Evolutionary conservation across 2,888 invertebrate genomes (phyloP), one percentile per base, ranked within the genome.

Genomic region (Tetheella fluctuosa): DNA sequence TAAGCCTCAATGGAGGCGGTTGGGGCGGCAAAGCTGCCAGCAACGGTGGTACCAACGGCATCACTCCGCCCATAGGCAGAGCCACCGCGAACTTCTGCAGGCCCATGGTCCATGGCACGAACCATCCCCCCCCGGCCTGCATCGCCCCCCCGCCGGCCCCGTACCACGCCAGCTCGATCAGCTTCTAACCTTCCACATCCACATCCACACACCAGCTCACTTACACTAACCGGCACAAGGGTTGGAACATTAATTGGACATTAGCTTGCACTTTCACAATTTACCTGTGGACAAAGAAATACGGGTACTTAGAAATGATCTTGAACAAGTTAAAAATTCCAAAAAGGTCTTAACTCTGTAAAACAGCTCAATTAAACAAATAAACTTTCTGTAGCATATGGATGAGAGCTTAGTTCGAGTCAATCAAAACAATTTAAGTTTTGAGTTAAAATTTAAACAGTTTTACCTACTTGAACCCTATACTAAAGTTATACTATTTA

Each of bases 101-200:
- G 69, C 92, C 91, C 91, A 92, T 90, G 76, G 91, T 91, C 80
- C 91, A 91, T 66, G 91, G 88, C 75, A 91, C 83, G 82, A 91
- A 91, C 81, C 92, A 91, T 56, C 92, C 92, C 63, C 90, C 91
- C 67, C 90, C 91, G 73, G 89, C 90, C 88, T 90, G 90, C 89
- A 90, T 91, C 77, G 88, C 90, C 78, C 90, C 91, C 76, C 86
- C 86, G 55, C 84, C 83, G 74, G 81, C 80, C 77, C 92, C 90
- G 92, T 91, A 92, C 93, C 93, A 93, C 90, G 92, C 93, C 92
- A 93, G 91, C 84, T 79, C 88, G 89, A 88, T 88, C 85, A 85
- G 74, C 86, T 85, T 69, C 62, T 34, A 17, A 54, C 17, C 48
- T 17, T 17, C 42, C 73, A 75, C 73, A 74, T 86, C 48, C 89